These are phyloP conservation scores for Scotopteryx bipunctaria DNA, from an alignment of 2,888 invertebrate genomes.

Conservation along the genomic window DNA sequence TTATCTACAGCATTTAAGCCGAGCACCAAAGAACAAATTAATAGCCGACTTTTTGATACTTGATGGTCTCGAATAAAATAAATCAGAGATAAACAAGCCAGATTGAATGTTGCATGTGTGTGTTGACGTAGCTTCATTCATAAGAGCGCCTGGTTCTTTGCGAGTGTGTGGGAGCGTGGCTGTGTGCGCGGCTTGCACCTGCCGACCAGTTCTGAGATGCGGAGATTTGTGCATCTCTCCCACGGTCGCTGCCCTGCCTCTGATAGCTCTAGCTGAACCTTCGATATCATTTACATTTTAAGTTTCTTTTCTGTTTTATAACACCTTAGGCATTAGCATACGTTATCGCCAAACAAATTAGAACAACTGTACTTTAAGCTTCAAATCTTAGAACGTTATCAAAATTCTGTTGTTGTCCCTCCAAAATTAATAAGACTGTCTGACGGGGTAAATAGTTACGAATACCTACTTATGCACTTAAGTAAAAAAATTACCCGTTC, in stretches of 20 bases:
- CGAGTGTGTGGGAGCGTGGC: conserved; percentile 47
- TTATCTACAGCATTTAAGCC: conserved; percentile 71
- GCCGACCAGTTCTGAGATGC: conserved; percentile 83
- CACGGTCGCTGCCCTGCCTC: conserved; percentile 80
- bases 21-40: conserved; percentile 73
- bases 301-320: conserved; percentile 46
- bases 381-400: background rate
- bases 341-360: conserved; percentile 9
- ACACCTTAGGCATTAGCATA: conserved; percentile 34
- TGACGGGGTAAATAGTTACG: too few species aligned
- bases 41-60: conserved; percentile 73
- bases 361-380: conserved; percentile 2
- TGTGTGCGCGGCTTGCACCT: conserved; percentile 69
- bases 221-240: conserved; percentile 83
- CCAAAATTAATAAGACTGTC: background rate
- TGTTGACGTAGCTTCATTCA: conserved; percentile 70
- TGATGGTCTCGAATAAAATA: conserved; percentile 77
- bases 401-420: background rate
- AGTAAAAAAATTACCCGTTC: too few species aligned
- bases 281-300: conserved; percentile 74
- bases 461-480: too few species aligned
- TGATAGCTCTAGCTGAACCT: conserved; percentile 73
- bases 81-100: conserved; percentile 80
- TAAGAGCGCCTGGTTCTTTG: conserved; percentile 69
- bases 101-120: conserved; percentile 58